Evolutionary conservation across 2,113 vertebrate genomes (phyloP).

Genomic region (Deroptyus accipitrinus): DNA sequence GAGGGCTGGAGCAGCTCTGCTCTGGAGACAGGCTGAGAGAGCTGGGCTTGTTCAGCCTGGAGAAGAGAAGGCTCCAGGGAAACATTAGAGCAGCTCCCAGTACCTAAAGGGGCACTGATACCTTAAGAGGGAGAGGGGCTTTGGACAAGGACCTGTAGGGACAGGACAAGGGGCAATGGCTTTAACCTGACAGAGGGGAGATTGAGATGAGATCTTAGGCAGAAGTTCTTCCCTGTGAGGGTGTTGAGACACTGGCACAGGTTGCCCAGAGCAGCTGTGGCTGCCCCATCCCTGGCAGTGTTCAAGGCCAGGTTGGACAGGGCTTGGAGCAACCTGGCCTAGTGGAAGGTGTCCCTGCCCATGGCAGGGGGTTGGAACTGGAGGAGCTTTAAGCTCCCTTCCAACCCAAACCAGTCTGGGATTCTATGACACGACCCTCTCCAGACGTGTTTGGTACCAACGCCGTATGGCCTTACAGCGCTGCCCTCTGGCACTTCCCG

Average conservation of each 20-base stretch:
- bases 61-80: neutral
- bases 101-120: no score
- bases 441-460: neutral
- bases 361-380: neutral
- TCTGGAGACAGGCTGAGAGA: neutral
- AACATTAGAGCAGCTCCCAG: neutral
- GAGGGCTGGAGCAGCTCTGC: neutral
- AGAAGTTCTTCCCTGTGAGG: no score
- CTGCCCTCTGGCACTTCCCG: fast-evolving
- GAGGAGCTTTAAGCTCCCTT: neutral
- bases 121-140: no score
- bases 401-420: neutral
- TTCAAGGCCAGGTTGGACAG: neutral
- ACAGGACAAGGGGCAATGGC: no score
- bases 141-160: no score
- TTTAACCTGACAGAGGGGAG: no score
- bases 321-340: neutral
- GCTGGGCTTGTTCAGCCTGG: neutral
- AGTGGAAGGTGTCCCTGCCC: neutral
- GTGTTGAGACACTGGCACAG: no score
- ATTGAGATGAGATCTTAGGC: no score
- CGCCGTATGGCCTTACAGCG: fast-evolving
- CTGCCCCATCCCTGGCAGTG: neutral
- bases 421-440: neutral
- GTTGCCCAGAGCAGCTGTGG: no score